Evolutionary conservation across 2,888 invertebrate genomes (phyloP).

Genomic region (Nomada fucata): DNA sequence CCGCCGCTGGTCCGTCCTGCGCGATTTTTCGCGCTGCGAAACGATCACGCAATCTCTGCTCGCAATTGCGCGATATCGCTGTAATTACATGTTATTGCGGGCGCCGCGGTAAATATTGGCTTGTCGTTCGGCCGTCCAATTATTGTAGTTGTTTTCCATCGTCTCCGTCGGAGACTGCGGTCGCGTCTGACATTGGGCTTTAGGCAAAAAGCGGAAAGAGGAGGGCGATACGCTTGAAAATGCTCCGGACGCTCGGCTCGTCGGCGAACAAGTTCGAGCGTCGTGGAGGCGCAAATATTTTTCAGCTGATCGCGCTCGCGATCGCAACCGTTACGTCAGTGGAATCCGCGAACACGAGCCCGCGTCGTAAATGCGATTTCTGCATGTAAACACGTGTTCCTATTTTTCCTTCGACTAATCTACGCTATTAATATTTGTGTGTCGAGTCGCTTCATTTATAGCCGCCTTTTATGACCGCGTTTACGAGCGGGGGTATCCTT

Average conservation of each 20-base stretch:
- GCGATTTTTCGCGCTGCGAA: background rate
- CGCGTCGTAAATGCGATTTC: conserved; percentile 42
- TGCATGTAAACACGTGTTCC: conserved; percentile 48
- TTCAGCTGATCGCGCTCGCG: conserved; percentile 15
- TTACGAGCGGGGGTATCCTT: conserved; percentile 41
- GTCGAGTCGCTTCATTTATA: conserved; percentile 43
- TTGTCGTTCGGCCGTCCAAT: conserved; percentile 7
- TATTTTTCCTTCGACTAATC: conserved; percentile 55
- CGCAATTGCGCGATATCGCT: conserved; percentile 19
- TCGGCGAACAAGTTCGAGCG: background rate
- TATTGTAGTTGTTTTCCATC: background rate
- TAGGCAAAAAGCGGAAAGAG: background rate
- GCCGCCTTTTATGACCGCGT: conserved; percentile 39
- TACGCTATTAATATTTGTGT: conserved; percentile 40
- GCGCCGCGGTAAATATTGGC: conserved; percentile 17
- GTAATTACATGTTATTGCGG: conserved; percentile 22
- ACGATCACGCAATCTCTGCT: background rate
- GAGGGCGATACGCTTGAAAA: background rate
- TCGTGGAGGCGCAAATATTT: conserved; percentile 37
- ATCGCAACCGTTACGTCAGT: conserved; percentile 25
- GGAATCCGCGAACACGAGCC: conserved; percentile 16
- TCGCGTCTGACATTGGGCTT: background rate
- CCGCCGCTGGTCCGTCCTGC: background rate
- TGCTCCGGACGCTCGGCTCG: background rate
- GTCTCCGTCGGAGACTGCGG: background rate